phyloP scores from a whole-genome alignment of 2,113 vertebrate species.

The Oreochromis tanganicae region DNA sequence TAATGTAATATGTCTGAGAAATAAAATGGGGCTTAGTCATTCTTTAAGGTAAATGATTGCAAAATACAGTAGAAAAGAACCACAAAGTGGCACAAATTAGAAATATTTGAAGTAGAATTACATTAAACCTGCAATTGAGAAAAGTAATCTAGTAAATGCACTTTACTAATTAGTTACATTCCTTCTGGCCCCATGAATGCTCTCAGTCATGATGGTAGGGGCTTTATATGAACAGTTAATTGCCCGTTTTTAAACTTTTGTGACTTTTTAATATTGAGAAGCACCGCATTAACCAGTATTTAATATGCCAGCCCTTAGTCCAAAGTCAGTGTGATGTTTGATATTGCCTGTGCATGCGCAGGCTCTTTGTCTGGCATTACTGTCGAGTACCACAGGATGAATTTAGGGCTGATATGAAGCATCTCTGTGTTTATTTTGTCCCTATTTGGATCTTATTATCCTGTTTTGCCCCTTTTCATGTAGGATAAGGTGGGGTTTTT shows the following conservation, averaged over 20 bases:
- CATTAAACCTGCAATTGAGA: not conserved
- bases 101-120: not conserved
- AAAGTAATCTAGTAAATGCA: not conserved
- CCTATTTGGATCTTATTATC: not conserved
- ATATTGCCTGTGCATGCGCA: not conserved
- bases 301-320: not conserved
- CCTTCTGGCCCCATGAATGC: not conserved
- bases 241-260: not conserved
- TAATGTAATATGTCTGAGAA: not conserved
- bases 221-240: not conserved
- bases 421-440: accelerated
- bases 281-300: accelerated
- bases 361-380: accelerated
- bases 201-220: not conserved
- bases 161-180: not conserved
- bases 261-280: not conserved
- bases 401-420: not conserved
- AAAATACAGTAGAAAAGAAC: not conserved
- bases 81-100: not conserved
- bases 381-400: not conserved
- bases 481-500: accelerated
- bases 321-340: not conserved
- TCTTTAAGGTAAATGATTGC: not conserved
- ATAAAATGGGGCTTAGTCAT: not conserved
- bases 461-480: not conserved